Evolutionary conservation across 1,140 invertebrate genomes (phyloP).

Genomic region (Drosophila melanica): DNA sequence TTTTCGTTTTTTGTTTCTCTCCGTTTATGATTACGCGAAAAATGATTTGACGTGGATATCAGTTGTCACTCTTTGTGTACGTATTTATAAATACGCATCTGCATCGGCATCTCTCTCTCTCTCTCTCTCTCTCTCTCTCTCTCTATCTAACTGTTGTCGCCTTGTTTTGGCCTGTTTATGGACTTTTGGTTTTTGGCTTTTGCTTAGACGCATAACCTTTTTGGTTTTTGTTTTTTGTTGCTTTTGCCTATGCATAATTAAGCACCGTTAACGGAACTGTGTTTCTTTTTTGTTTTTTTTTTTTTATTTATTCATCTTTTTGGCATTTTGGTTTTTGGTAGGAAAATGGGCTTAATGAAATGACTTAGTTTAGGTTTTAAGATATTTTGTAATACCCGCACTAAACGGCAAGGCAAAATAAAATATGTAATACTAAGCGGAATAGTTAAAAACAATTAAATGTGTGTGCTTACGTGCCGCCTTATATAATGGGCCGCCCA

Average conservation of each 20-base stretch:
- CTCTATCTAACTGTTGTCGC: slow-evolving; percentile 18
- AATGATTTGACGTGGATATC: slow-evolving; percentile 46
- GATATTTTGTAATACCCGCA: slow-evolving; percentile 33
- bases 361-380: slow-evolving; percentile 36
- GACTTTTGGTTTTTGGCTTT: slow-evolving; percentile 19
- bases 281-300: slow-evolving; percentile 41
- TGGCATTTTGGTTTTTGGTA: background rate
- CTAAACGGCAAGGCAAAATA: slow-evolving; percentile 34
- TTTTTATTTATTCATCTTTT: slow-evolving; percentile 18
- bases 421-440: slow-evolving; percentile 63
- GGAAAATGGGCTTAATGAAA: slow-evolving; percentile 69
- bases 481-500: slow-evolving; percentile 78
- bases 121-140: slow-evolving; percentile 6
- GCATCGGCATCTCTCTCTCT: background rate
- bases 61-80: slow-evolving; percentile 17
- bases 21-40: slow-evolving; percentile 75
- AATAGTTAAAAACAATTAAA: slow-evolving; percentile 77
- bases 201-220: slow-evolving; percentile 44
- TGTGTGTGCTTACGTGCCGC: slow-evolving; percentile 58
- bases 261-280: slow-evolving; percentile 79
- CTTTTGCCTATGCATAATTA: slow-evolving; percentile 70
- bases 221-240: slow-evolving; percentile 28
- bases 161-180: slow-evolving; percentile 28
- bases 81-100: slow-evolving; percentile 12
- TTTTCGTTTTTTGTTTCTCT: slow-evolving; percentile 6